These are phyloP conservation scores for Hyppa rectilinea DNA, from an alignment of 2,888 invertebrate genomes.

Conservation along the genomic window DNA sequence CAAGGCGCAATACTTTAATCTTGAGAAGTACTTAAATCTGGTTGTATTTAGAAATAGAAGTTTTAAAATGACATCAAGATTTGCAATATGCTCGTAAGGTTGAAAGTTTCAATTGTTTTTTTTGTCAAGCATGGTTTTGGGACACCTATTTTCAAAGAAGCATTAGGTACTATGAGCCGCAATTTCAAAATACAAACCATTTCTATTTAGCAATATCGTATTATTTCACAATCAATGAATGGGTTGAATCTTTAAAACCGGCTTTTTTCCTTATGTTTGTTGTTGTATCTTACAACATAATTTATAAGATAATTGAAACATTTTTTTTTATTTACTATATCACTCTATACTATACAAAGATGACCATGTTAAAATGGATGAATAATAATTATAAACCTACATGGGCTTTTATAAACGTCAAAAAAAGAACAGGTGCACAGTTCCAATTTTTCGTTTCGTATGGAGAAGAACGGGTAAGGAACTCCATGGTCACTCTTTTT, in stretches of 20 bases:
- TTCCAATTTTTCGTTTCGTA: no score
- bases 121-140: neutral
- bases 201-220: slow-evolving; percentile 4
- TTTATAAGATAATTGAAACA: neutral
- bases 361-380: neutral
- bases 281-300: neutral
- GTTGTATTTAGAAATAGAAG: slow-evolving; percentile 49
- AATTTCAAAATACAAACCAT: slow-evolving; percentile 10
- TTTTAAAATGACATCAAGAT: slow-evolving; percentile 30
- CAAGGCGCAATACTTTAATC: slow-evolving; percentile 56
- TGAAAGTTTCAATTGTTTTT: neutral
- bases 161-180: neutral
- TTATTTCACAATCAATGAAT: slow-evolving; percentile 17
- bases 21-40: slow-evolving; percentile 37
- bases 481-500: no score
- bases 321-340: neutral
- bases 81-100: slow-evolving; percentile 13
- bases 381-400: no score
- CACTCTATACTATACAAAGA: no score
- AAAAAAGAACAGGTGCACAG: no score
- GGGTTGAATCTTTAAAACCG: neutral
- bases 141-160: neutral
- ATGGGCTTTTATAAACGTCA: no score
- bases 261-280: neutral
- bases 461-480: no score